Percentiles rank a stretch among this genome's conserved stretches.
These are phyloP conservation scores for Spea bombifrons DNA, from an alignment of 2,113 vertebrate genomes.

Conservation along the genomic window DNA sequence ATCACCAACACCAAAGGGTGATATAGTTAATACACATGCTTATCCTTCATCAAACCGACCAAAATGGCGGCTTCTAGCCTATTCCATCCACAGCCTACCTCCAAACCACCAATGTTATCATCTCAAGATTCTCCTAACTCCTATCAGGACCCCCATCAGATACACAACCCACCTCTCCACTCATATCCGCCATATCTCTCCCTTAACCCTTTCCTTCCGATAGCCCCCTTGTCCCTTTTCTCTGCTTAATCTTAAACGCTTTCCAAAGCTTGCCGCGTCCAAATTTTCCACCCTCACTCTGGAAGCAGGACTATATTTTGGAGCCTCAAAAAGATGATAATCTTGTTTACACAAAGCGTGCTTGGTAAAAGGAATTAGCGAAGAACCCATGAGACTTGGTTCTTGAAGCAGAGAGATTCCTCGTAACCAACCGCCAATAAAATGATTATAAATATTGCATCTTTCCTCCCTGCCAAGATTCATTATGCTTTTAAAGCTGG, in stretches of 20 bases:
- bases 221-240: too few species aligned
- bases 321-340: neutral
- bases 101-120: neutral
- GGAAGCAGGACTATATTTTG: neutral
- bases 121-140: too few species aligned
- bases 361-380: neutral
- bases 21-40: too few species aligned
- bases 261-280: too few species aligned
- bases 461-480: slow-evolving; percentile 27
- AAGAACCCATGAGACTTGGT: neutral
- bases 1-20: too few species aligned
- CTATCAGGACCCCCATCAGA: too few species aligned
- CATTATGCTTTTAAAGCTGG: slow-evolving; percentile 24
- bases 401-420: slow-evolving; percentile 2
- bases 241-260: too few species aligned
- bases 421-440: slow-evolving; percentile 7
- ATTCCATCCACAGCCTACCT: neutral
- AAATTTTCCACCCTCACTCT: neutral
- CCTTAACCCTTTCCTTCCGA: too few species aligned
- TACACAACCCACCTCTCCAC: too few species aligned
- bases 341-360: slow-evolving; percentile 3
- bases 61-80: too few species aligned
- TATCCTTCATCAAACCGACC: too few species aligned
- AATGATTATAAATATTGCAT: slow-evolving; percentile 38
- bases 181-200: too few species aligned